phyloP scores from a whole-genome alignment of 2,113 vertebrate species.

The Nothoprocta perdicaria region DNA sequence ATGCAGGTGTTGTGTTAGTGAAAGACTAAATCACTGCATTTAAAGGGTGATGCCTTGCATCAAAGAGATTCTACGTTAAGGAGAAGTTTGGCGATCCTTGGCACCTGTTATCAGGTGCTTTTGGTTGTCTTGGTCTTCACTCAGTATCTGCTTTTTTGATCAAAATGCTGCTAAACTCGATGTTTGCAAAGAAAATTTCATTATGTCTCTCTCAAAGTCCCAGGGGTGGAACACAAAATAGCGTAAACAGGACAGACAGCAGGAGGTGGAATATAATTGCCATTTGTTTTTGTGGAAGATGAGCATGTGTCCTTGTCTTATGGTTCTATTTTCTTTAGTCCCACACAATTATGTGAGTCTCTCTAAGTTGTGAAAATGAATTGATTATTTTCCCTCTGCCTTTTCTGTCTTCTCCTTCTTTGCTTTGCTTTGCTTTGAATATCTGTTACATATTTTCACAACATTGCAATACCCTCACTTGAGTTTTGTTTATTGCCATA shows the following conservation, averaged over 20 bases:
- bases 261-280: conserved; percentile 57
- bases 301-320: conserved; percentile 39
- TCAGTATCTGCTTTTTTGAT: conserved; percentile 34
- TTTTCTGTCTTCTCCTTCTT: background rate
- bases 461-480: background rate
- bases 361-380: background rate
- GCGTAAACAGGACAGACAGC: conserved; percentile 52
- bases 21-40: conserved; percentile 21
- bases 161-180: conserved; percentile 52
- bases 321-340: background rate
- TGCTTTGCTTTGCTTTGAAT: background rate
- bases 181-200: conserved; percentile 29
- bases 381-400: background rate
- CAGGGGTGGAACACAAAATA: conserved; percentile 11
- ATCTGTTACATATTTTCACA: background rate
- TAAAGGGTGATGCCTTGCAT: conserved; percentile 20
- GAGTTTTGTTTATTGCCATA: background rate
- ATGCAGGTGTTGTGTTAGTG: conserved; percentile 39
- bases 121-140: background rate
- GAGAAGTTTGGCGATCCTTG: background rate
- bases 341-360: background rate
- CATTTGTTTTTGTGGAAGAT: conserved; percentile 59
- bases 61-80: background rate
- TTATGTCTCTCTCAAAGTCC: conserved; percentile 14
- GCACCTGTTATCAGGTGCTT: background rate